Conservation (phyloP, 2,113 vertebrate genomes). For the Carlito syrichta region DNA sequence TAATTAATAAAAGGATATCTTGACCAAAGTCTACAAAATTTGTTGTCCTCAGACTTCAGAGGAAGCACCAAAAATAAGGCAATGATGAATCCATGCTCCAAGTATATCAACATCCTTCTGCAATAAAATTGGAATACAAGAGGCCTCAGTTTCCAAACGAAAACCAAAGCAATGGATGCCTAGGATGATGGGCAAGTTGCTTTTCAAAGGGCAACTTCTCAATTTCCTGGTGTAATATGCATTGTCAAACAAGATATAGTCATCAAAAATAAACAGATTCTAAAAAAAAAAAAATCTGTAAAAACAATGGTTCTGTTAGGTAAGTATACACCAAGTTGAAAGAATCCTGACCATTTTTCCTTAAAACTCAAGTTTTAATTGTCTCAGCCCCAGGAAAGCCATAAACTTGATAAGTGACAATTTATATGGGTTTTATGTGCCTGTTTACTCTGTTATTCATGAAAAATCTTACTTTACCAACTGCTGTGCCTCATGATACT, state of each 20-base stretch:
- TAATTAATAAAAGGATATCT: neutral
- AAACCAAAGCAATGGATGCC: neutral
- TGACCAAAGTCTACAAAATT: neutral
- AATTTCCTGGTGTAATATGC: neutral
- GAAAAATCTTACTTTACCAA: constrained; percentile 64
- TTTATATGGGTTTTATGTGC: constrained; percentile 68
- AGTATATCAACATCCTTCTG: neutral
- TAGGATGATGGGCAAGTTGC: neutral
- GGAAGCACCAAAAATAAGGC: neutral
- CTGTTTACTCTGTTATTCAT: constrained; percentile 69
- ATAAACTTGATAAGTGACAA: constrained; percentile 65
- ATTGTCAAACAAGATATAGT: neutral
- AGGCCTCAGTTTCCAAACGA: neutral
- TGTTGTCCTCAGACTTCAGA: neutral
- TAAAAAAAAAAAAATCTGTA: neutral
- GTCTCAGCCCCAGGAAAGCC: constrained; percentile 46
- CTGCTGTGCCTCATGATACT: constrained; percentile 31
- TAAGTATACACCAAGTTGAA: neutral
- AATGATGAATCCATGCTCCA: neutral
- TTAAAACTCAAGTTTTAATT: constrained; percentile 79
- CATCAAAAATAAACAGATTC: neutral
- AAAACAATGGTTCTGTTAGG: neutral
- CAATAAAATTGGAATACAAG: neutral
- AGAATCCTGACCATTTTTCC: constrained; percentile 68
- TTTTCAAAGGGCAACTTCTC: neutral